Percentiles rank a stretch among this genome's conserved stretches.
Conservation (phyloP, 2,113 vertebrate species). For the Hippocampus guttulatus region DNA sequence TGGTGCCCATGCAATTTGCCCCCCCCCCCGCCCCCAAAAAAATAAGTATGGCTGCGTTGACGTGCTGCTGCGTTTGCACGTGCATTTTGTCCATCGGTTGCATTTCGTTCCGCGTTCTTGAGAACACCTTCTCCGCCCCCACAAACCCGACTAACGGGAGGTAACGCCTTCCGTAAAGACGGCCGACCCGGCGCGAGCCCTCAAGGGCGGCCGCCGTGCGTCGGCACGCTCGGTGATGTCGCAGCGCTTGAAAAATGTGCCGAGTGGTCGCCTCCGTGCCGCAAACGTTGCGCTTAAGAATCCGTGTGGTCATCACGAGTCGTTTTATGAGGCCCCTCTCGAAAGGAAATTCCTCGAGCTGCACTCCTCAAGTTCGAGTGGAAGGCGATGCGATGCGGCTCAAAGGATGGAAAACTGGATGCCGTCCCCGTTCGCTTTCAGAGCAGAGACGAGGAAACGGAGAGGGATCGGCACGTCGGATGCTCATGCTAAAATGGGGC, state of each 20-base stretch:
- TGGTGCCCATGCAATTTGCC: slow-evolving; percentile 2
- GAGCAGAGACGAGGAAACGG: slow-evolving; percentile 22
- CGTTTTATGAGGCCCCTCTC: not conserved
- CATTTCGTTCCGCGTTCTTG: no score
- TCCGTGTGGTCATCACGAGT: not conserved
- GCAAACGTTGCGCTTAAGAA: not conserved
- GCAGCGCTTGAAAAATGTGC: not conserved
- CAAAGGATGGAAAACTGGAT: slow-evolving; percentile 27
- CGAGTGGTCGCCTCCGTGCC: slow-evolving; percentile 2
- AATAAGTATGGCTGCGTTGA: no score
- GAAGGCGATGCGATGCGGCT: not conserved
- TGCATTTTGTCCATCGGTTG: no score
- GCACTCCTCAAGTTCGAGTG: not conserved
- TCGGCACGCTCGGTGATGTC: not conserved
- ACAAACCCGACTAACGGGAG: no score
- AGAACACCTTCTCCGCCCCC: no score
- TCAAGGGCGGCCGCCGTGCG: not conserved
- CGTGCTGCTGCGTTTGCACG: no score
- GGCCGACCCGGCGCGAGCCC: not conserved
- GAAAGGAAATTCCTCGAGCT: not conserved
- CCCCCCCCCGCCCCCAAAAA: no score
- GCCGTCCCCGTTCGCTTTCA: not conserved
- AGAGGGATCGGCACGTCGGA: slow-evolving; percentile 5
- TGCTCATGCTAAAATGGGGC: not conserved
- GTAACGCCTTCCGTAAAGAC: slow-evolving; percentile 20